These are phyloP conservation scores for Tringa solitaria DNA, from an alignment of 2,113 vertebrate species.

Conservation along the genomic window DNA sequence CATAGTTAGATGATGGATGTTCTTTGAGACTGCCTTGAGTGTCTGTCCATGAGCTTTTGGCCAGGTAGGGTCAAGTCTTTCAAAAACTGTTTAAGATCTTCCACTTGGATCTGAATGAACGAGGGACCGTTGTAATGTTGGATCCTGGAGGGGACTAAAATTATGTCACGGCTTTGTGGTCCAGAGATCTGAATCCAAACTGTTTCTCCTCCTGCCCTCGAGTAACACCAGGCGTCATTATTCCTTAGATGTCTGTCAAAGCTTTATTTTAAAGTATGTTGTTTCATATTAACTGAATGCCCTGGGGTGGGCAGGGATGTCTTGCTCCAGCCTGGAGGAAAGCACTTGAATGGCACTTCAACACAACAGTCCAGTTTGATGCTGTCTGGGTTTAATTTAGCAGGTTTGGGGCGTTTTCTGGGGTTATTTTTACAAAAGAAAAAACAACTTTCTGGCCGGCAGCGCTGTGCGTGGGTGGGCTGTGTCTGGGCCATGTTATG, in stretches of 20 bases:
- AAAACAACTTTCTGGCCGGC: not conserved
- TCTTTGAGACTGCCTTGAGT: not conserved
- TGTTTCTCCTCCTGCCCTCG: not conserved
- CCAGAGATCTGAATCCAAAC: not conserved
- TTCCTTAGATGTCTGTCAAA: not conserved
- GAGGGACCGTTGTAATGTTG: not conserved
- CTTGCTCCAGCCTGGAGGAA: not conserved
- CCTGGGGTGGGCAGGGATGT: not conserved
- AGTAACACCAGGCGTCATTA: accelerated
- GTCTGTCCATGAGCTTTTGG: not conserved
- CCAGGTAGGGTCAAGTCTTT: not conserved
- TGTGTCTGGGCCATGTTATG: accelerated
- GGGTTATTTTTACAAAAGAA: not conserved
- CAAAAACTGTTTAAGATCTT: not conserved
- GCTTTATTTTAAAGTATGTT: not conserved
- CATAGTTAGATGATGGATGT: not conserved
- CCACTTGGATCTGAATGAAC: not conserved
- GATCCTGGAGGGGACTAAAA: not conserved
- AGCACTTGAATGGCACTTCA: not conserved
- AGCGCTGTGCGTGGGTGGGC: not conserved
- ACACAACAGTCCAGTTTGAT: not conserved
- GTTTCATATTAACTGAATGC: not conserved
- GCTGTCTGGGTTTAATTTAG: not conserved
- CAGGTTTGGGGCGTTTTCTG: not conserved
- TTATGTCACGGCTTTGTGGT: not conserved